Conservation (phyloP, 64 coral and sea anemone species). For the Anthopleura sola region DNA sequence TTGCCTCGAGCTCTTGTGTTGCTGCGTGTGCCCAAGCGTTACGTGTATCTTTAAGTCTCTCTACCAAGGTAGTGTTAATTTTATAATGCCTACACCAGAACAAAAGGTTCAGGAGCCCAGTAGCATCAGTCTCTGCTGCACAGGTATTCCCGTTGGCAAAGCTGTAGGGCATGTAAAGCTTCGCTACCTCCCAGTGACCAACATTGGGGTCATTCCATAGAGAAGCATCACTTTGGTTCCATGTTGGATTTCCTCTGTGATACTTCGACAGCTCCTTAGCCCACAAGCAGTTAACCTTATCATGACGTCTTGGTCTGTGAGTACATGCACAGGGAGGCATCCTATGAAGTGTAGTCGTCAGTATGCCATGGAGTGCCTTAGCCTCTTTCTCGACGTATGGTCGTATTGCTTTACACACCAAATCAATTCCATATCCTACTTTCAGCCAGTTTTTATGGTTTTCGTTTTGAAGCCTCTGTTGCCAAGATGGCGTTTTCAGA, state of each 20-base stretch:
- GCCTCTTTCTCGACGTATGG: conserved; percentile 47
- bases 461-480: conserved; percentile 47
- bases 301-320: conserved; percentile 37
- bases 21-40: conserved; percentile 51
- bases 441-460: conserved; percentile 84
- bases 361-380: conserved; percentile 1
- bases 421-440: conserved; percentile 56
- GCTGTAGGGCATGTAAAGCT: conserved; percentile 59
- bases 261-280: conserved; percentile 30
- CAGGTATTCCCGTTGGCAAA: conserved; percentile 14
- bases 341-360: conserved; percentile 26
- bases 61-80: conserved; percentile 22
- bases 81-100: conserved; percentile 59
- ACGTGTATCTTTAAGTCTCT: conserved; percentile 30
- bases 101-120: conserved; percentile 56
- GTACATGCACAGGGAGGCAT: conserved; percentile 35
- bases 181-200: conserved; percentile 80
- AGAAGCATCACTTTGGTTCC: conserved; percentile 62
- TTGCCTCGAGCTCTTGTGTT: conserved; percentile 4
- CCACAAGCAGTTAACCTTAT: conserved; percentile 56
- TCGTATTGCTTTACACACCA: conserved; percentile 50
- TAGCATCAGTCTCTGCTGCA: conserved; percentile 47
- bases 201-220: conserved; percentile 46
- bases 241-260: conserved; percentile 50
- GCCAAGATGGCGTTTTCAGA: not conserved